Conservation (phyloP, 1,140 invertebrate genomes). For the Drosophila saltans region DNA sequence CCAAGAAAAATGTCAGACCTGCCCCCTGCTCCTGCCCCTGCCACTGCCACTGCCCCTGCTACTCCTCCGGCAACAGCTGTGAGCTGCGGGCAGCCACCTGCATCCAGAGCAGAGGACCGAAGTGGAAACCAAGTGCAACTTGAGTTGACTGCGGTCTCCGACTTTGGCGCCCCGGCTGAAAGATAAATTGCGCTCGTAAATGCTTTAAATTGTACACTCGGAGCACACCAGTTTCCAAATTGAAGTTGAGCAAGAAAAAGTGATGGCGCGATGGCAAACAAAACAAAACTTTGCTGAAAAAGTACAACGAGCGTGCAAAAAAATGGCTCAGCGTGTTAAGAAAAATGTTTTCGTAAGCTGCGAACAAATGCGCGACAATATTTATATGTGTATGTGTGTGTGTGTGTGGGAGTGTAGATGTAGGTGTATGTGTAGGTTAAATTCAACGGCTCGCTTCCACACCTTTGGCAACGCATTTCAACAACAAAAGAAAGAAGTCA, state of each 20-base stretch:
- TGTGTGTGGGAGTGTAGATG: neutral
- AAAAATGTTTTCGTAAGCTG: slow-evolving; percentile 80
- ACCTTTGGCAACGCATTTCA: slow-evolving; percentile 7
- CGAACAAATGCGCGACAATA: slow-evolving; percentile 81
- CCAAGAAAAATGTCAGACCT: slow-evolving; percentile 72
- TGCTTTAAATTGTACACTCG: slow-evolving; percentile 74
- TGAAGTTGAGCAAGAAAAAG: slow-evolving; percentile 66
- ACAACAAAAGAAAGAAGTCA: slow-evolving; percentile 31
- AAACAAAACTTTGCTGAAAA: slow-evolving; percentile 68
- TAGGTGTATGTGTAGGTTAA: slow-evolving; percentile 4
- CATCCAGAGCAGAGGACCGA: slow-evolving; percentile 27
- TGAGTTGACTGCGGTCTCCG: slow-evolving; percentile 69
- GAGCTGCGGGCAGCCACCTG: slow-evolving; percentile 60
- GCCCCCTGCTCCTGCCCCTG: no score
- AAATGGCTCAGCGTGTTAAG: slow-evolving; percentile 76
- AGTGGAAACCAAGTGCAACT: slow-evolving; percentile 58
- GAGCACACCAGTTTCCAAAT: slow-evolving; percentile 45
- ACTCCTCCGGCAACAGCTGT: neutral
- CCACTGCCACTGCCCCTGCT: no score
- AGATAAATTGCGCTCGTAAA: slow-evolving; percentile 79
- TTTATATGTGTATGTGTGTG: slow-evolving; percentile 37
- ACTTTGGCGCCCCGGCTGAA: slow-evolving; percentile 38
- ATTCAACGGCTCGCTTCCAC: slow-evolving; percentile 27
- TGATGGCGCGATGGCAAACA: slow-evolving; percentile 36
- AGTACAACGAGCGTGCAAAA: slow-evolving; percentile 66